Base-by-base conservation (phyloP, 2,797 vertebrate genomes). In the Acanthornis magna region DNA sequence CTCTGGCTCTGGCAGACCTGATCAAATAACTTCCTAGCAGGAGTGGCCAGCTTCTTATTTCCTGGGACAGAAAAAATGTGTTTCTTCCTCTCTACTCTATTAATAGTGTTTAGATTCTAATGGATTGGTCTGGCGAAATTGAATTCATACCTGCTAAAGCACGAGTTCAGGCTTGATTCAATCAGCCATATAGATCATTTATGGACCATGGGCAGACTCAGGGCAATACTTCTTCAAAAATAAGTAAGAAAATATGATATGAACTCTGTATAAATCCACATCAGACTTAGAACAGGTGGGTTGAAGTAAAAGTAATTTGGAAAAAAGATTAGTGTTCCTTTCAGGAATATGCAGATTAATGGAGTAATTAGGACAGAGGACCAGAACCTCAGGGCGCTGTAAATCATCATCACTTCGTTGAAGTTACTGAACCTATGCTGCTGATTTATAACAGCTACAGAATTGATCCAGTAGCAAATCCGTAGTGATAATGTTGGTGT, bases 91-190 rank as follows among this genome's bases (percentile, higher is more conserved):
- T 93, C 32, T 51, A 66, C 54, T 91, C 36, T 91, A 26, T 91
- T 95, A 94, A 92, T 91, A 95, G 38, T 84, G 78, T 96, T 96
- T 95, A 95, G 67, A 42, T 82, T 89, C 47, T 89, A 96, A 94
- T 96, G 81, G 55, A 85, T 81, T 90, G 40, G 19, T 95, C 70
- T 84, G 92, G 48, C 6, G 23, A 96, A 95, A 91, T 66, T 96
- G 80, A 96, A 84, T 92, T 95, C 91, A 83, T 18, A 92, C 70
- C 76, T 96, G 48, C 62, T 91, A 88, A 94, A 85, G 76, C 75
- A 93, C 18, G 29, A 72, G 34, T 34, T 92, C 45, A 36, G 65
- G 34, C 74, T 88, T 92, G 72, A 80, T 92, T 95, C 80, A 92
- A 36, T 90, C 43, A 76, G 47, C 65, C 73, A 74, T 83, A 93